Percentiles rank a stretch among this genome's conserved stretches.
phyloP scores from a whole-genome alignment of 2,797 vertebrate species.

The Sebastes oblongus region DNA sequence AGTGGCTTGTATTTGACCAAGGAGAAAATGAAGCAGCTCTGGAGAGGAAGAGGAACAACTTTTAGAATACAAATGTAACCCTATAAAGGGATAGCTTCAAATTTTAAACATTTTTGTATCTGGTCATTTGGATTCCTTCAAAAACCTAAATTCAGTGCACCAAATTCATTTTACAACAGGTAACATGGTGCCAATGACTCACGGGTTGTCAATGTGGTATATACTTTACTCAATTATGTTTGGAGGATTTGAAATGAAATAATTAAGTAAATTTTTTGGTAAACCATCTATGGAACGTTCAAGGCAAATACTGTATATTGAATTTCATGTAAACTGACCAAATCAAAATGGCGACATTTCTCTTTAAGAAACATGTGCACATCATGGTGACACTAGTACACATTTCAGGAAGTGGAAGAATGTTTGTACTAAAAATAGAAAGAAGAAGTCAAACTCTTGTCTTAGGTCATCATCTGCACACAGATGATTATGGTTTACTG shows the following conservation, averaged over 20 bases:
- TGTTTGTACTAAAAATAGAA: not conserved
- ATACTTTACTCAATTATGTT: not conserved
- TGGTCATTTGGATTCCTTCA: not conserved
- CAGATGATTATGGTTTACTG: not conserved
- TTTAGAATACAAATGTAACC: not conserved
- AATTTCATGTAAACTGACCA: not conserved
- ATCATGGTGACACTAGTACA: not conserved
- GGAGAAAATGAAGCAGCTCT: conserved; percentile 98
- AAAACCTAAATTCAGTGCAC: not conserved
- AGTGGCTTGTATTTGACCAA: conserved; percentile 96
- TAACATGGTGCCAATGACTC: not conserved
- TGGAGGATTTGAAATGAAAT: no score
- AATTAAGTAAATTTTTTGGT: not conserved
- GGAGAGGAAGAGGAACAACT: conserved; percentile 3
- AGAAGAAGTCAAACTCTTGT: not conserved
- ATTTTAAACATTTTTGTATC: not conserved
- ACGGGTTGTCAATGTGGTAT: not conserved
- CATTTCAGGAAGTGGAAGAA: conserved; percentile 4
- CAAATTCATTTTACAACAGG: not conserved
- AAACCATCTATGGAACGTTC: not conserved
- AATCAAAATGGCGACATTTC: not conserved
- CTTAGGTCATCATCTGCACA: not conserved
- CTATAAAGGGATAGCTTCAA: not conserved
- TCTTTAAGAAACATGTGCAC: not conserved
- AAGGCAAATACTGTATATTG: not conserved